Evolutionary conservation across 2,797 vertebrate genomes (phyloP), one percentile per base, ranked within the genome.

Genomic region (Microtus californicus): DNA sequence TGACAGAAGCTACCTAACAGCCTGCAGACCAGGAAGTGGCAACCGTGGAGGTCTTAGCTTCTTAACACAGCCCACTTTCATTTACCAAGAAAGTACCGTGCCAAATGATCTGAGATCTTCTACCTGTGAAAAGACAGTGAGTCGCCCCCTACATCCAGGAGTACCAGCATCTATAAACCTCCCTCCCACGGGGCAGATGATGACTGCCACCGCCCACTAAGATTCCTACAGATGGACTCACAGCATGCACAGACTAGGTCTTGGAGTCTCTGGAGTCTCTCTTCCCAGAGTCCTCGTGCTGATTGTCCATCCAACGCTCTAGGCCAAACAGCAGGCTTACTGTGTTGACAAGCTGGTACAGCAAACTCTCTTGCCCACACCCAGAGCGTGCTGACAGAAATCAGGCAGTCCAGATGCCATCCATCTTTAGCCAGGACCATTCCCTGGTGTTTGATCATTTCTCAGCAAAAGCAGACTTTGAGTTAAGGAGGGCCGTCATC

Each of bases 151-250:
- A 1, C 40, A 34, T 25, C 37, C 3, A 8, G 89, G 19, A 67
- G 56, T 51, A 11, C 73, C 5, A 37, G 19, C 67, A 23, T 45
- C 29, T 5, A 0, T 15, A 40, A 54, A 21, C n/a, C 54, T 54
- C 1, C 0, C 48, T 82, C 61, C 71, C 43, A 25, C 67, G 0
- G 7, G 1, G 0, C 0, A 56, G 2, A 0, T 0, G 8, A 40
- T 37, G 69, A 51, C 48, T 51, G 8, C 63, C 48, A 27, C 0
- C 0, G 37, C 15, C 59, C 43, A 15, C 21, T 43, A 76, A 48
- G 74, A 83, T 19, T 43, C 51, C 40, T 0, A 27, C 76, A 51
- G 63, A 34, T 0, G 14, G 40, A 71, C 10, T 2, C 19, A 19
- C 7, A 31, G 14, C 76, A 82, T 1, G 1, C 14, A 6, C 76